Evolutionary conservation across 1,140 invertebrate genomes (phyloP), one percentile per base, ranked within the genome.

Genomic region (Hylaeus anthracinus): DNA sequence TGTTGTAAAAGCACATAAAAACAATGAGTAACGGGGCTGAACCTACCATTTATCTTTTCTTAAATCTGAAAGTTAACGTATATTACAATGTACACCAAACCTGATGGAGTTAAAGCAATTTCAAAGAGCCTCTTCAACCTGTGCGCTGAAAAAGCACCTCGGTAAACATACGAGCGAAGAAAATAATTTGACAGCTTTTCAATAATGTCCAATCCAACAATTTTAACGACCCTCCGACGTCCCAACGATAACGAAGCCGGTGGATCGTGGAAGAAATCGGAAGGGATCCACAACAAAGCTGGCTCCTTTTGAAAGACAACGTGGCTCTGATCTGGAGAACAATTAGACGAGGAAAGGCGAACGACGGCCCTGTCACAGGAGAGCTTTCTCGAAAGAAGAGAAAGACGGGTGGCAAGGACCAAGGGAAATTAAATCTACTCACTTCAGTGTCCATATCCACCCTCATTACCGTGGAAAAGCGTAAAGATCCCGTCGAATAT

Each of bases 381-480:
- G 41, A 26, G 3, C 55, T 26, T n/a, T 53, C 39, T 15, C 43
- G 55, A 72, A 74, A 79, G 37, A 55, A 48, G 67, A 66, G n/a
- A 45, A 79, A 60, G 74, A 69, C 56, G 56, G 37, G 45, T 48
- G 58, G 26, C 51, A 61, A 78, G 76, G 64, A 82, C 72, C 69
- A 82, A 85, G 82, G 83, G 81, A 91, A 91, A 91, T 91, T 91
- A 89, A 90, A 91, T 91, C 86, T 87, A 86, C 83, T 74, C 84
- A 79, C 85, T 72, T 79, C 60, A 14, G 66, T 80, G 85, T 81
- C 82, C 82, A 84, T 81, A 83, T 86, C 80, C 80, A 74, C 65
- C 86, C 88, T 91, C 90, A 89, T 91, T 91, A 91, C 79, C 76
- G 85, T 67, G 81, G 84, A 79, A 86, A 85, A 90, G 85, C 86